phyloP scores from a whole-genome alignment of 2,888 invertebrate genomes.

The Agrilus cyanescens region DNA sequence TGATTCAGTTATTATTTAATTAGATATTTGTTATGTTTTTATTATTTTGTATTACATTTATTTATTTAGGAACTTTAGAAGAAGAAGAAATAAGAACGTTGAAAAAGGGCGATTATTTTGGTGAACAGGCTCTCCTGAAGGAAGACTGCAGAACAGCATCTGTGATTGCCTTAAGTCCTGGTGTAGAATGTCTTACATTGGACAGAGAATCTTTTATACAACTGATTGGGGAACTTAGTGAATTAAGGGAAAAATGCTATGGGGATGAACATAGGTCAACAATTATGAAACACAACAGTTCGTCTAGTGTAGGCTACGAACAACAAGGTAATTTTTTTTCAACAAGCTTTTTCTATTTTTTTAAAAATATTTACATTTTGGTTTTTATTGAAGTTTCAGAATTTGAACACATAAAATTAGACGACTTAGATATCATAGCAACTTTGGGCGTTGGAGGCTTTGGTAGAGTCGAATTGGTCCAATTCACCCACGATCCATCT shows the following conservation, averaged over 20 bases:
- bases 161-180: constrained; percentile 49
- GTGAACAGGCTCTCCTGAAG: constrained; percentile 51
- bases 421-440: constrained; percentile 52
- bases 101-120: constrained; percentile 51
- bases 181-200: constrained; percentile 53
- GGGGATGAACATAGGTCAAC: constrained; percentile 47
- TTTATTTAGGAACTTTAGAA: constrained; percentile 28
- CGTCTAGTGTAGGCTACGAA: constrained; percentile 30
- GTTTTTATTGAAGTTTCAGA: constrained; percentile 21
- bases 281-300: constrained; percentile 34
- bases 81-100: constrained; percentile 47
- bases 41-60: constrained; percentile 14
- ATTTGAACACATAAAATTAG: constrained; percentile 34
- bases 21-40: constrained; percentile 2
- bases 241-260: constrained; percentile 62
- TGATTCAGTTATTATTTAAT: neutral
- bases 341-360: too few species aligned
- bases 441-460: constrained; percentile 62
- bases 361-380: too few species aligned
- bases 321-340: constrained; percentile 20
- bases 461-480: constrained; percentile 55
- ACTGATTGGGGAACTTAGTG: constrained; percentile 63
- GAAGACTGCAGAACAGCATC: constrained; percentile 58
- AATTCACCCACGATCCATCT: constrained; percentile 35
- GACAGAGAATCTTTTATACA: constrained; percentile 61